Evolutionary conservation across 2,113 vertebrate genomes (phyloP), one percentile per base, ranked within the genome.

Genomic region (Ailuropoda melanoleuca): DNA sequence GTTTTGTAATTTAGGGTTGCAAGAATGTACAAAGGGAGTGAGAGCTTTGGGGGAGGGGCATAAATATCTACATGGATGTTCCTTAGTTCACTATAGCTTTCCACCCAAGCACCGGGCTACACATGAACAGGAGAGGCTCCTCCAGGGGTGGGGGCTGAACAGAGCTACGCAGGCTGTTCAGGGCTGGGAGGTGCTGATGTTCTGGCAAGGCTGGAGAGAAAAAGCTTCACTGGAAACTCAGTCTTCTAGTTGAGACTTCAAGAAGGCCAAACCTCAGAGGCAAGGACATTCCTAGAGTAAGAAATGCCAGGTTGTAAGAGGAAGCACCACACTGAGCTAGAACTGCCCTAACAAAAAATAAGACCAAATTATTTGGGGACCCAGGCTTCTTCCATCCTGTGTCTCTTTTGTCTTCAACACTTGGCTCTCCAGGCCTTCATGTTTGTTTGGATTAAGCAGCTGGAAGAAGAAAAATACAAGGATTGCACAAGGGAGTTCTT

Each of bases 331-430:
- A 90, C 29, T n/a, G 8, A 92, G 9, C 18, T 43, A 64, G 18
- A 82, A 43, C 53, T 70, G 74, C 13, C 26, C 53, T 75, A 70
- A 43, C 24, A 48, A 95, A 97, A 18, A 88, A 85, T 58, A 58
- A 70, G 81, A 34, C 5, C 21, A n/a, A 85, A 15, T 48, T 17
- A 37, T 6, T 31, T 12, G 72, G 58, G 3, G 21, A 50, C 21
- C 3, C 11, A 48, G 39, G 21, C 1, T 70, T 55, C 39, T 55
- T 70, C 19, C 29, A 19, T n/a, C 31, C 86, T n/a, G 2, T 37
- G 9, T 75, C 21, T 68, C 13, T 95, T 75, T 75, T 26, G 9
- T 64, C 75, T 82, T 74, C 4, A 66, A n/a, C 34, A 11, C 11
- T 34, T 82, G 72, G 23, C 13, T 89, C 5, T 89, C 56, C 70